phyloP scores from a whole-genome alignment of 2,113 vertebrate genomes.

The Rhynchomys soricoides region DNA sequence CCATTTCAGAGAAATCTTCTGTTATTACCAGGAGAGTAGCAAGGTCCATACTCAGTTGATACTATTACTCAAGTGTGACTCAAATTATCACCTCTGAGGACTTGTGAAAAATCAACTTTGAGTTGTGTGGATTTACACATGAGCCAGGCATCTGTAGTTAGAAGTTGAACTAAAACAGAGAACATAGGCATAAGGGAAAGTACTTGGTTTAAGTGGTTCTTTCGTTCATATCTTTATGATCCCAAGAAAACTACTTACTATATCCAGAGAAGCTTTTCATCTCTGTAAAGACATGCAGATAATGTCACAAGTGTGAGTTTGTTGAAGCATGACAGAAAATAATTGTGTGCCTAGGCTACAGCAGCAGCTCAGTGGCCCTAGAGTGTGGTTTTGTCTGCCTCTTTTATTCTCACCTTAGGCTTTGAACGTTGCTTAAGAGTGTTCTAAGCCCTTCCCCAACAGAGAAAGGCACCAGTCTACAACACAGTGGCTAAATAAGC shows the following conservation, averaged over 20 bases:
- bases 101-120: not conserved
- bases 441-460: not conserved
- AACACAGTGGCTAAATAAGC: not conserved
- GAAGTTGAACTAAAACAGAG: not conserved
- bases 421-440: not conserved
- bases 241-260: slow-evolving; percentile 35
- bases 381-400: not conserved
- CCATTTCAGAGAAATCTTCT: not conserved
- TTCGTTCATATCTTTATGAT: not conserved
- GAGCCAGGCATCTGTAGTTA: not conserved
- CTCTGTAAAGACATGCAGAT: not conserved
- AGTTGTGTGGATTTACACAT: not conserved
- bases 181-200: accelerated
- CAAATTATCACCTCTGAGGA: not conserved
- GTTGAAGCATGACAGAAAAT: not conserved
- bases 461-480: not conserved
- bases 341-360: not conserved
- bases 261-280: not conserved
- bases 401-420: not conserved
- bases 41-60: not conserved
- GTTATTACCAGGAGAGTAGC: not conserved
- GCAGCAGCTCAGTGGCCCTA: not conserved
- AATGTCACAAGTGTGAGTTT: not conserved
- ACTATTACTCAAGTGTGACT: not conserved
- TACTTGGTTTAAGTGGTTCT: not conserved